phyloP scores from a whole-genome alignment of 2,113 vertebrate species.

The Apaloderma vittatum region DNA sequence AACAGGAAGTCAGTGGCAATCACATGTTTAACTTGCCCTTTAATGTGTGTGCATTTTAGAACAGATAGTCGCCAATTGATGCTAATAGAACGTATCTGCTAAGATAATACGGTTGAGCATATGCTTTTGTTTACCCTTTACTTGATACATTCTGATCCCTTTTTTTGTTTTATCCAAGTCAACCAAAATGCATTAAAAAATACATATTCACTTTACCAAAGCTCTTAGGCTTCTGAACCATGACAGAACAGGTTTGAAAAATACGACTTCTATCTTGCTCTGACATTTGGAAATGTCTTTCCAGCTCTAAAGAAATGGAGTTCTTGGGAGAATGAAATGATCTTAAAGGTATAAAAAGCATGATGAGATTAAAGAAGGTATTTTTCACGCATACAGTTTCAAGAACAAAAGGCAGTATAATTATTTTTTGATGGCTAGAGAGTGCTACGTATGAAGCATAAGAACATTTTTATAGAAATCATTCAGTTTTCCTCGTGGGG shows the following conservation, averaged over 20 bases:
- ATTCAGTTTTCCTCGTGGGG: not conserved
- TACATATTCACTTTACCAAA: not conserved
- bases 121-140: not conserved
- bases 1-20: constrained; percentile 14
- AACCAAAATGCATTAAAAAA: not conserved
- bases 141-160: not conserved
- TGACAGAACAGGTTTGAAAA: not conserved
- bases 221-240: not conserved
- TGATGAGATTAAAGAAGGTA: not conserved
- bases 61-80: not conserved
- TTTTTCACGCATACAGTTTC: not conserved
- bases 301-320: not conserved
- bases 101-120: not conserved
- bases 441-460: not conserved
- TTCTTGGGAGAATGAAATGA: not conserved
- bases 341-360: not conserved
- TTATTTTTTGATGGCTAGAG: not conserved
- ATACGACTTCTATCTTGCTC: not conserved
- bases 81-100: not conserved
- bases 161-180: not conserved
- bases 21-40: constrained; percentile 26
- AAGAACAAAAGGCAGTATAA: not conserved
- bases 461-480: not conserved
- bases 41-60: constrained; percentile 32
- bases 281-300: not conserved